Percentiles rank a stretch among this genome's conserved stretches.
phyloP scores from a whole-genome alignment of 2,888 invertebrate genomes.

The Protodeltote pygarga region DNA sequence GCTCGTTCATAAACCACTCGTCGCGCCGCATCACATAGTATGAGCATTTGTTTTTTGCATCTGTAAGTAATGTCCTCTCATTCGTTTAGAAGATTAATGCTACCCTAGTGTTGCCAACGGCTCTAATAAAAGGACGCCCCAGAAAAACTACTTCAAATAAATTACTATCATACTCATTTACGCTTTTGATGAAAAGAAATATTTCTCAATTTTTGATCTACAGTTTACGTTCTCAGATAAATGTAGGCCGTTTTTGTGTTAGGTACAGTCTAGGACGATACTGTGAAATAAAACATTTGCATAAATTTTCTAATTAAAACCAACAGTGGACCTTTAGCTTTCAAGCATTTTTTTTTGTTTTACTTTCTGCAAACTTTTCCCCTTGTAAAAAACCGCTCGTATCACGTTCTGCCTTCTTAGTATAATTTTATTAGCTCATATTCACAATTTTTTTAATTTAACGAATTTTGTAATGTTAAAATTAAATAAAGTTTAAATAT shows the following conservation, averaged over 20 bases:
- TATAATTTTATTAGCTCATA: slow-evolving; percentile 7
- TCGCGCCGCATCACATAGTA: slow-evolving; percentile 17
- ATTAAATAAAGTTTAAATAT: not conserved
- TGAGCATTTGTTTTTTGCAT: slow-evolving; percentile 10
- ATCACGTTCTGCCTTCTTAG: slow-evolving; percentile 16
- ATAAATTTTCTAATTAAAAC: not conserved
- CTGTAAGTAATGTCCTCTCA: slow-evolving; percentile 9
- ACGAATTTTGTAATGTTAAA: too few relatives aligned
- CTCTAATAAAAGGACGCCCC: not conserved
- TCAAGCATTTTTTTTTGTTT: too few relatives aligned
- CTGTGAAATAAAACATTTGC: not conserved
- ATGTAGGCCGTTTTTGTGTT: not conserved
- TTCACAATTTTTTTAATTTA: slow-evolving; percentile 4
- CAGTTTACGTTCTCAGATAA: too few relatives aligned
- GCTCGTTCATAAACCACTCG: slow-evolving; percentile 16
- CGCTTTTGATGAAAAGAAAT: too few relatives aligned
- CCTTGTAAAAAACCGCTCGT: slow-evolving; percentile 27
- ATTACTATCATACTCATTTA: too few relatives aligned
- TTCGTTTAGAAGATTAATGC: slow-evolving; percentile 15
- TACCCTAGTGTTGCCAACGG: not conserved
- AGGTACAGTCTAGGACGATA: not conserved
- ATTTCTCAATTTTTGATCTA: too few relatives aligned
- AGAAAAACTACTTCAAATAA: slow-evolving; percentile 1
- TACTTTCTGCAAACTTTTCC: too few relatives aligned
- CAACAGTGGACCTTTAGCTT: too few relatives aligned